phyloP scores from a whole-genome alignment of 1,140 invertebrate genomes.

The Scaptomyza graminum region DNA sequence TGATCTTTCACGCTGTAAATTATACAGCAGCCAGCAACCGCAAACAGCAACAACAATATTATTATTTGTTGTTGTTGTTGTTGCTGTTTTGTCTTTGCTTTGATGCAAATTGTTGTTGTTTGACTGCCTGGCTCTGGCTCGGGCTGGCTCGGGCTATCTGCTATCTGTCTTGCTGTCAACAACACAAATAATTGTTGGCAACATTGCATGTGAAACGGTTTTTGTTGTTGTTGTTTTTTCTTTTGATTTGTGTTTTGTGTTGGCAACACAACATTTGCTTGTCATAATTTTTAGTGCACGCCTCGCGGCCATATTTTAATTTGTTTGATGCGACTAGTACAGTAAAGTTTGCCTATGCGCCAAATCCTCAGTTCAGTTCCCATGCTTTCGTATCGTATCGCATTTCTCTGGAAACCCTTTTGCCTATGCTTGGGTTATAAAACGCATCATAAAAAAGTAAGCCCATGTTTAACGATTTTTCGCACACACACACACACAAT shows the following conservation, averaged over 20 bases:
- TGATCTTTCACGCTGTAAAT: constrained; percentile 63
- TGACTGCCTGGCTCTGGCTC: too few species aligned
- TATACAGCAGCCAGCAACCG: constrained; percentile 34
- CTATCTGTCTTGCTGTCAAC: constrained; percentile 73
- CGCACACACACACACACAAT: constrained; percentile 41
- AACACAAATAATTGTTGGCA: constrained; percentile 74
- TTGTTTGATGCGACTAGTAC: constrained; percentile 26
- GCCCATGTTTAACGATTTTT: constrained; percentile 49
- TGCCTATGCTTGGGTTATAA: constrained; percentile 26
- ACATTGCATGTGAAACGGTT: constrained; percentile 62
- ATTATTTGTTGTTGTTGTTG: constrained; percentile 21
- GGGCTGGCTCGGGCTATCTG: background rate
- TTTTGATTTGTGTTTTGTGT: constrained; percentile 16
- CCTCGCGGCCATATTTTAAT: constrained; percentile 43
- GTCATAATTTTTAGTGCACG: constrained; percentile 60
- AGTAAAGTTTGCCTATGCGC: constrained; percentile 27
- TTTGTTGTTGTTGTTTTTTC: too few species aligned
- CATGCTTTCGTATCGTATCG: constrained; percentile 15
- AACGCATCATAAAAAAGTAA: constrained; percentile 52
- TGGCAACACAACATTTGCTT: constrained; percentile 56
- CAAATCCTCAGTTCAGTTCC: constrained; percentile 25
- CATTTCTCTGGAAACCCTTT: constrained; percentile 50
- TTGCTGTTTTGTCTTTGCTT: constrained; percentile 6
- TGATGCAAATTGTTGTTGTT: constrained; percentile 64
- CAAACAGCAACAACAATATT: constrained; percentile 14